phyloP scores from a whole-genome alignment of 2,113 vertebrate species.

The Lutjanus erythropterus region DNA sequence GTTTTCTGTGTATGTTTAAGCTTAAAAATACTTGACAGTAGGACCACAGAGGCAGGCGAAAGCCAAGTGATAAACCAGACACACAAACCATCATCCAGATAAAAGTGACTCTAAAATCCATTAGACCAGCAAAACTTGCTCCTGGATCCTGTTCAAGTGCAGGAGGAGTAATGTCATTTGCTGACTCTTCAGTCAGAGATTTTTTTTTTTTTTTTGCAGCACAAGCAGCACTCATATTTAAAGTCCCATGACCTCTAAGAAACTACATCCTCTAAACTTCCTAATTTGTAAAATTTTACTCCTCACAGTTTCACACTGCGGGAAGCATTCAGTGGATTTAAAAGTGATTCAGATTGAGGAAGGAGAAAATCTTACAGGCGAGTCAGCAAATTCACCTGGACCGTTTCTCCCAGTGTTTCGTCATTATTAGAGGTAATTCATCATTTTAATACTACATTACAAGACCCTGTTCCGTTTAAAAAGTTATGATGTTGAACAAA shows the following conservation, averaged over 20 bases:
- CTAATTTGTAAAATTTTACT: conserved; percentile 24
- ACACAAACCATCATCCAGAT: conserved; percentile 12
- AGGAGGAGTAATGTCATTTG: conserved; percentile 3
- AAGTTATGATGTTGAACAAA: neutral
- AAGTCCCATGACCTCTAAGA: conserved; percentile 1
- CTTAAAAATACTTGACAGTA: neutral
- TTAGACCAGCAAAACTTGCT: conserved; percentile 19
- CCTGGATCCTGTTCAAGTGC: conserved; percentile 37
- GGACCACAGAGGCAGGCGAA: neutral
- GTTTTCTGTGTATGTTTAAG: neutral
- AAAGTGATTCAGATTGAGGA: conserved; percentile 21
- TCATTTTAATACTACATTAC: conserved; percentile 4
- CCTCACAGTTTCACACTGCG: conserved; percentile 16
- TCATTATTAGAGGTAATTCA: neutral
- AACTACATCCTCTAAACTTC: neutral
- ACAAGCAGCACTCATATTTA: conserved; percentile 18
- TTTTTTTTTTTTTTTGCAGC: conserved; percentile 36
- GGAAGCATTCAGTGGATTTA: neutral
- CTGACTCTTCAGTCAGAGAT: conserved; percentile 27
- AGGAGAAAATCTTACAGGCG: neutral
- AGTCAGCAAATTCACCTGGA: neutral
- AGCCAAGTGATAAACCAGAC: neutral
- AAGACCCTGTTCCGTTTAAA: neutral
- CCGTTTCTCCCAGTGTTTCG: neutral
- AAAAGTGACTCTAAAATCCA: conserved; percentile 25